Conservation (phyloP, 2,797 vertebrate species). For the Morus bassanus region DNA sequence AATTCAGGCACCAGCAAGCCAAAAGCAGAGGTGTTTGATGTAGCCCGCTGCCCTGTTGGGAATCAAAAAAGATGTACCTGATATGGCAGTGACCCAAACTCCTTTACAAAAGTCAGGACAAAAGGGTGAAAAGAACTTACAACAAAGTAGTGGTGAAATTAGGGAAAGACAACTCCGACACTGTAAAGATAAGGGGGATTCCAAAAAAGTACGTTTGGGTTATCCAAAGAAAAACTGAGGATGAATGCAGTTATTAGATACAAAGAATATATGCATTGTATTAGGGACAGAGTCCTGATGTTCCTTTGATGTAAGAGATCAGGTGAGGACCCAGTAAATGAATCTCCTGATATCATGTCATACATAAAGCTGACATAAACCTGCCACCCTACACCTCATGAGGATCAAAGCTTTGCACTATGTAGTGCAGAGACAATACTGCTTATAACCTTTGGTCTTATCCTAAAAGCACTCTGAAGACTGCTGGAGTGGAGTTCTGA, state of each 20-base stretch:
- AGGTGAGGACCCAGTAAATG: not conserved
- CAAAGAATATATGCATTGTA: not conserved
- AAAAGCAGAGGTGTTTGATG: slow-evolving; percentile 4
- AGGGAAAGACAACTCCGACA: not conserved
- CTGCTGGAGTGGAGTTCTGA: not conserved
- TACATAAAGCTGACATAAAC: not conserved
- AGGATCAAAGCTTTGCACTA: not conserved
- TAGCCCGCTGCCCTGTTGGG: not conserved
- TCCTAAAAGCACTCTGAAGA: not conserved
- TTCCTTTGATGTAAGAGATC: not conserved
- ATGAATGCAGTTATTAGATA: not conserved
- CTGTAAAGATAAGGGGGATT: not conserved
- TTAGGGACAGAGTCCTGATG: not conserved
- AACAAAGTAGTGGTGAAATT: not conserved
- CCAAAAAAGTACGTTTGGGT: not conserved
- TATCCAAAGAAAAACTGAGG: not conserved
- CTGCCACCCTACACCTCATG: not conserved
- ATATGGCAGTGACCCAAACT: not conserved
- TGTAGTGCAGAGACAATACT: not conserved
- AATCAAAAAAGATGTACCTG: not conserved
- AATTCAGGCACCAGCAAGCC: not conserved
- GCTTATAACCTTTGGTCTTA: not conserved
- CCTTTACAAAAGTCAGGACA: not conserved
- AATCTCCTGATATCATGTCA: not conserved
- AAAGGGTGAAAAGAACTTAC: not conserved